phyloP scores from a whole-genome alignment of 30 jellyfish, hydroid and myxozoan species.

The Pelagia noctiluca region DNA sequence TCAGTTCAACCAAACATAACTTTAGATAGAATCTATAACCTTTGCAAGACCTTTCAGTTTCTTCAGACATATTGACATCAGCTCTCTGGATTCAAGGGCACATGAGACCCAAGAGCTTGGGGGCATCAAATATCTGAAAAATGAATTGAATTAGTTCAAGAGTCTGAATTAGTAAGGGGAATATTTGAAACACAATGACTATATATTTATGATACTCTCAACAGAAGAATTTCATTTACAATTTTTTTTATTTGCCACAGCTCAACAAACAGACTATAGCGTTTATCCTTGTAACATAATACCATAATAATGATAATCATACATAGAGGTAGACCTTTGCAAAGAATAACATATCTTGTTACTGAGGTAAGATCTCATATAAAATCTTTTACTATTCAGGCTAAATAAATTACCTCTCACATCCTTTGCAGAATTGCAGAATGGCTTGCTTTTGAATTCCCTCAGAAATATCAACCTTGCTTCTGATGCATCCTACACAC shows the following conservation, averaged over 20 bases:
- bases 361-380: too few relatives aligned
- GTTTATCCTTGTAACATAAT: too few relatives aligned
- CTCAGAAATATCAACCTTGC: conserved; percentile 92
- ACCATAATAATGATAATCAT: too few relatives aligned
- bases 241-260: not conserved
- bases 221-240: not conserved
- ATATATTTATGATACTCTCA: not conserved
- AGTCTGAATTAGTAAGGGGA: not conserved
- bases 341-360: too few relatives aligned
- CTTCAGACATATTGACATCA: conserved; percentile 93
- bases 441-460: conserved; percentile 94
- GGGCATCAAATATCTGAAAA: conserved; percentile 93
- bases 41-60: conserved; percentile 92
- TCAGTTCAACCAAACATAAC: not conserved
- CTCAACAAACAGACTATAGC: too few relatives aligned
- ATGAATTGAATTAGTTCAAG: too few relatives aligned
- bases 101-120: conserved; percentile 93
- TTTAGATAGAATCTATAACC: conserved; percentile 57
- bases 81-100: conserved; percentile 95
- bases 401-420: conserved; percentile 81
- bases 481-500: conserved; percentile 97
- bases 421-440: conserved; percentile 92
- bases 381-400: not conserved
- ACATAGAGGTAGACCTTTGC: too few relatives aligned
- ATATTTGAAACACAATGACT: not conserved